phyloP scores from a whole-genome alignment of 2,113 vertebrate genomes.

The Strigops habroptila region DNA sequence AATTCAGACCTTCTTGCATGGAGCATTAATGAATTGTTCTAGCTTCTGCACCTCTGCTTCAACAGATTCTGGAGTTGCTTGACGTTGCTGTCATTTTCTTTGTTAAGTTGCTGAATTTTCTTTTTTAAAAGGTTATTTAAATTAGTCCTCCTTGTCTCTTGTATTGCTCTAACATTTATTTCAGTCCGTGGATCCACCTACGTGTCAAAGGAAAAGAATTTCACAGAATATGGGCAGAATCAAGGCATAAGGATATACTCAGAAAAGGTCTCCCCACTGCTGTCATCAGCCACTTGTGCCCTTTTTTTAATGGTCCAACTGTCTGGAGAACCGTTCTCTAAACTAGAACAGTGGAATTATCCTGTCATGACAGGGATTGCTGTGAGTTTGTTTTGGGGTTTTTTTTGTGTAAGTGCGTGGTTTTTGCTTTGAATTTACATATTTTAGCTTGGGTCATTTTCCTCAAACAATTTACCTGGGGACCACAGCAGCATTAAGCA shows the following conservation, averaged over 20 bases:
- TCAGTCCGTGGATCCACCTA: background rate
- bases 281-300: background rate
- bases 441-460: background rate
- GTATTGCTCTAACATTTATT: background rate
- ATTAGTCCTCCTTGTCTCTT: background rate
- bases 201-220: background rate
- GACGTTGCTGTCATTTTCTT: background rate
- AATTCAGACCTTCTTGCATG: conserved; percentile 35
- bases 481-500: background rate
- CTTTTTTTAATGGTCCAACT: background rate
- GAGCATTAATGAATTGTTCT: conserved; percentile 55
- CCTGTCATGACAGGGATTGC: background rate
- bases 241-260: accelerated
- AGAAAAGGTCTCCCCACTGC: background rate
- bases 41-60: background rate
- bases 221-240: background rate
- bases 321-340: background rate
- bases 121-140: background rate
- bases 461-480: too few relatives aligned
- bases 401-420: background rate
- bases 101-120: background rate
- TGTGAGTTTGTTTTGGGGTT: accelerated
- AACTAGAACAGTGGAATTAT: background rate
- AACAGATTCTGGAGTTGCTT: background rate
- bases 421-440: background rate